Percentiles rank a stretch among this genome's conserved stretches.
Conservation (phyloP, 2,888 invertebrate species). For the Entomobrya proxima region DNA sequence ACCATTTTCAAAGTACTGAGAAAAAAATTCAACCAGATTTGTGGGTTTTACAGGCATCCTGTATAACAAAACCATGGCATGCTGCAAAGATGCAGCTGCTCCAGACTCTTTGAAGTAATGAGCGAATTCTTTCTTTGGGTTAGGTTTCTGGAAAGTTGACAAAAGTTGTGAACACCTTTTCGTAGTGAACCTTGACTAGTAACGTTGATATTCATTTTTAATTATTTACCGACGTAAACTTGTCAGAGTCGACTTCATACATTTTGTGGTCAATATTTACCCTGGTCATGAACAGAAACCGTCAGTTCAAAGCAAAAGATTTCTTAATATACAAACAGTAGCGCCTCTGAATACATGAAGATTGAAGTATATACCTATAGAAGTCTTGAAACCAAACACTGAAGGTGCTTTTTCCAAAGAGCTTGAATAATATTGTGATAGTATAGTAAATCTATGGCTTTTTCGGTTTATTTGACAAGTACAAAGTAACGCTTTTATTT, state of each 20-base stretch:
- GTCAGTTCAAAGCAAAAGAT: not conserved
- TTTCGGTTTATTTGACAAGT: too few species aligned
- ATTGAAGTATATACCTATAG: too few species aligned
- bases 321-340: not conserved
- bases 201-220: not conserved
- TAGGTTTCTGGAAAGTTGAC: conserved; percentile 57
- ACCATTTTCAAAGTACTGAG: conserved; percentile 72
- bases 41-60: conserved; percentile 71
- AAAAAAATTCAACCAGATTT: conserved; percentile 70
- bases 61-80: conserved; percentile 69
- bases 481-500: too few species aligned
- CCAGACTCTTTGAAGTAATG: conserved; percentile 70
- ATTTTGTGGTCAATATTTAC: too few species aligned
- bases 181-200: not conserved
- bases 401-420: too few species aligned
- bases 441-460: too few species aligned
- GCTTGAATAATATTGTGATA: too few species aligned
- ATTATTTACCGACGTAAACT: conserved; percentile 43
- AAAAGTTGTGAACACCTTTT: not conserved
- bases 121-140: conserved; percentile 66
- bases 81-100: conserved; percentile 60
- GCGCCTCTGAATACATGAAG: too few species aligned
- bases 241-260: conserved; percentile 41
- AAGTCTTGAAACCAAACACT: too few species aligned
- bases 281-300: not conserved